phyloP scores from a whole-genome alignment of 2,797 vertebrate species.

The Leptodactylus fallax region DNA sequence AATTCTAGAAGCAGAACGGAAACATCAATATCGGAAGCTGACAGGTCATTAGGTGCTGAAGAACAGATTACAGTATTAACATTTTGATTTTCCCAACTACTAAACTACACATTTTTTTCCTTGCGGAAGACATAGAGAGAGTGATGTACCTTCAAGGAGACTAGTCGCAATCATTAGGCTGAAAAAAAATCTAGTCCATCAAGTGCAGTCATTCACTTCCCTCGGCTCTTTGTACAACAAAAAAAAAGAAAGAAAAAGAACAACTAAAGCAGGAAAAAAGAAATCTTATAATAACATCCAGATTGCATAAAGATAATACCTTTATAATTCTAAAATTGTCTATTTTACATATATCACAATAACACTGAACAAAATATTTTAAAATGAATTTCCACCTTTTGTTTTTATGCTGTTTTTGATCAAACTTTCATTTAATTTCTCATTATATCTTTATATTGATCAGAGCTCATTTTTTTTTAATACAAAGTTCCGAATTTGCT shows the following conservation, averaged over 20 bases:
- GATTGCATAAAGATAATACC: not conserved
- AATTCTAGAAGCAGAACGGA: conserved; percentile 1
- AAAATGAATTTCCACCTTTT: not conserved
- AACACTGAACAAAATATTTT: not conserved
- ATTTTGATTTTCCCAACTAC: conserved; percentile 8
- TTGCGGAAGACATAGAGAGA: not conserved
- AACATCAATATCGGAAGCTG: not conserved
- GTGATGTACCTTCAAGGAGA: not conserved
- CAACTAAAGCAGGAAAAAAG: not conserved
- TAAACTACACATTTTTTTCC: conserved; percentile 19
- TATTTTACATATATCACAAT: not conserved
- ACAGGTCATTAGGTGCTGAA: not conserved
- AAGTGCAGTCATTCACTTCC: not conserved
- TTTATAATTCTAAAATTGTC: not conserved
- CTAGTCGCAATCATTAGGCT: conserved; percentile 7
- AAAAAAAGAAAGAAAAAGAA: not conserved
- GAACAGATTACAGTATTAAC: conserved; percentile 10
- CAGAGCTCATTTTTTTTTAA: not conserved
- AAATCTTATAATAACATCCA: not conserved
- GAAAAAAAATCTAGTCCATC: conserved; percentile 10
- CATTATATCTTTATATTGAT: not conserved
- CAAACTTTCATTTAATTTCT: too few species aligned
- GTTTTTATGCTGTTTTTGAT: too few species aligned
- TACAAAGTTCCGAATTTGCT: not conserved
- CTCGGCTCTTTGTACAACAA: not conserved